Evolutionary conservation across 2,113 vertebrate species (phyloP), one percentile per base, ranked within the genome.

Genomic region (Hippocampus mohnikei): DNA sequence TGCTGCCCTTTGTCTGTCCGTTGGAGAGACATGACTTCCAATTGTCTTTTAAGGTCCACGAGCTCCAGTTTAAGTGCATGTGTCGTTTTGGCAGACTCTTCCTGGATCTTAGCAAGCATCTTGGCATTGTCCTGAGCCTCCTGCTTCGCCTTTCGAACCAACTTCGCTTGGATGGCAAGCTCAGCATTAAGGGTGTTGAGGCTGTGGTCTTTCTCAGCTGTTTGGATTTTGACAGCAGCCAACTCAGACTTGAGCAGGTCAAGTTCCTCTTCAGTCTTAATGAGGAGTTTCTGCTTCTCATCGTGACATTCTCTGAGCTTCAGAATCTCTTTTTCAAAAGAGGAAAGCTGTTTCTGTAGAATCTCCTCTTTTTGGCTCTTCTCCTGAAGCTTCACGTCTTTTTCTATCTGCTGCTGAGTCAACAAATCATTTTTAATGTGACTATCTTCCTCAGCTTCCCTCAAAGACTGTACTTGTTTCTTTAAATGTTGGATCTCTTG

Each of bases 401-500:
- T 55, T 23, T 77, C 58, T 46, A 6, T 72, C 41, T 76, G 70
- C 8, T 78, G 77, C 3, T 73, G 67, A 56, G 59, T 29, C 23
- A 84, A 62, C n/a, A 78, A 40, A 10, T 52, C 1, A 10, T 82
- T 73, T 40, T 81, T 83, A 1, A 66, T 66, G 0, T 58, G 64
- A 40, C 92, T 18, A 6, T 88, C 81, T 37, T 89, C 78, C 10
- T 93, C 85, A 42, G 83, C 85, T 29, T 88, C 88, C 18, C 58
- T 82, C 21, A 94, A 87, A 67, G 76, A 80, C 1, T 87, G 73
- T 1, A 93, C 82, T 33, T 93, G 92, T 0, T 71, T 70, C 7
- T 91, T 93, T 48, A 95, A 80, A 11, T 68, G 66, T 42, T 88
- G 71, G 40, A 93, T 91, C 58, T 94, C 79, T 52, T 64, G 59